phyloP scores from a whole-genome alignment of 2,113 vertebrate genomes.

The Leuciscus idus region DNA sequence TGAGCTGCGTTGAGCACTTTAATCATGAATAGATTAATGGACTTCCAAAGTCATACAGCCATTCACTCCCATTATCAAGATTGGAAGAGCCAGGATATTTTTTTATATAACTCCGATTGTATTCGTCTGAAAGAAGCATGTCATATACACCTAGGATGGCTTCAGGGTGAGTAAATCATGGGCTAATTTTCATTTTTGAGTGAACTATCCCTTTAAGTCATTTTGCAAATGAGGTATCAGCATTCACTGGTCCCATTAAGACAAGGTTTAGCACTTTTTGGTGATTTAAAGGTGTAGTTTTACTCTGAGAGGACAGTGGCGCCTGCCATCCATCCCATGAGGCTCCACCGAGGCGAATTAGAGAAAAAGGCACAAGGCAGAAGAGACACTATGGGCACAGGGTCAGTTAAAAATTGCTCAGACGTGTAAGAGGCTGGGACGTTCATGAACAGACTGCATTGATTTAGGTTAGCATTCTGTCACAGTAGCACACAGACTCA shows the following conservation, averaged over 20 bases:
- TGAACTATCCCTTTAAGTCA: not conserved
- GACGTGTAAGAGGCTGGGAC: constrained; percentile 60
- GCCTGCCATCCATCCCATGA: constrained; percentile 47
- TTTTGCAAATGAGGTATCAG: not conserved
- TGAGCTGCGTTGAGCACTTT: no score
- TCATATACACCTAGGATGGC: no score
- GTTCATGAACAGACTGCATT: constrained; percentile 59
- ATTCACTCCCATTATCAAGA: no score
- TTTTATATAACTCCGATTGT: no score
- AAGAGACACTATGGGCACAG: constrained; percentile 67
- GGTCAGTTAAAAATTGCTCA: constrained; percentile 69
- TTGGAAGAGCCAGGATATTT: no score
- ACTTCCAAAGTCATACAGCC: no score
- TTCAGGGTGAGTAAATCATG: no score
- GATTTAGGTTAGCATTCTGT: constrained; percentile 53
- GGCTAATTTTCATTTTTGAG: no score
- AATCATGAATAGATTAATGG: no score
- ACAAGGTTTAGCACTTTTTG: not conserved
- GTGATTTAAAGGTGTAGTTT: constrained; percentile 19
- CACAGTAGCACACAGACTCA: constrained; percentile 29
- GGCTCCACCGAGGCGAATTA: constrained; percentile 57
- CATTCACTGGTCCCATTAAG: not conserved
- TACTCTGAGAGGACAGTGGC: constrained; percentile 24
- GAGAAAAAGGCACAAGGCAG: constrained; percentile 54
- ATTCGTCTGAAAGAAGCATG: no score